Base-by-base conservation (phyloP, 2,113 vertebrate genomes). In the Bujurquina vittata region DNA sequence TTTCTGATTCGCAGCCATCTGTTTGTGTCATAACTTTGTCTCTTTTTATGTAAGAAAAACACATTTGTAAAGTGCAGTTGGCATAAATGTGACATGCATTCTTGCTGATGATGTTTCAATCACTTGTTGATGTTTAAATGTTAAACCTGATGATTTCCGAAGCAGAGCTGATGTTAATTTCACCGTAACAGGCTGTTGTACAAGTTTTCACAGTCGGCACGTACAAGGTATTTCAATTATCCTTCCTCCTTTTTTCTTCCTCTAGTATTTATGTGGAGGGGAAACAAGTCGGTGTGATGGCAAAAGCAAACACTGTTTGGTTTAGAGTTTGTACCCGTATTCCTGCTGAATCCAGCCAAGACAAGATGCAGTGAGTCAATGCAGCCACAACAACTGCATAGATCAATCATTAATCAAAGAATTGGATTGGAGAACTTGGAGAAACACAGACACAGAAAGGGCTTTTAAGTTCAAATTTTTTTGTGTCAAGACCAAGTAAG, bases 361-460 rank as follows among this genome's bases (percentile, higher is more conserved):
- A 56, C 75, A 46, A 79, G 84, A 59, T 58, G 18, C 40, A 63
- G 17, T 73, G 37, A 80, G 87, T 90, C 84, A 88, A 80, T 54
- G 79, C 55, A 77, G 72, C n/a, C 73, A 52, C 46, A 60, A 37
- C 54, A 22, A 11, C 55, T n/a, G 63, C 26, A 73, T 15, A 1
- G 33, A 77, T 93, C 55, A 92, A 88, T 91, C 73, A 90, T 90
- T 91, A 20, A 87, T 87, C 52, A 62, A 63, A 76, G 18, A 29
- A 54, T 61, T 20, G 6, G 31, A 20, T 43, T 43, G 43, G 10
- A 81, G 15, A 7, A 29, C 43, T 59, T 69, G 20, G 40, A 60
- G 29, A 54, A 37, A 10, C 6, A 67, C 18, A 61, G 14, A 2
- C 37, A 33, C 3, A 29, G 9, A 35, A 35, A 3, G 4, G 52